Base-by-base conservation (phyloP, 1,140 invertebrate genomes). In the Asbolus verrucosus region DNA sequence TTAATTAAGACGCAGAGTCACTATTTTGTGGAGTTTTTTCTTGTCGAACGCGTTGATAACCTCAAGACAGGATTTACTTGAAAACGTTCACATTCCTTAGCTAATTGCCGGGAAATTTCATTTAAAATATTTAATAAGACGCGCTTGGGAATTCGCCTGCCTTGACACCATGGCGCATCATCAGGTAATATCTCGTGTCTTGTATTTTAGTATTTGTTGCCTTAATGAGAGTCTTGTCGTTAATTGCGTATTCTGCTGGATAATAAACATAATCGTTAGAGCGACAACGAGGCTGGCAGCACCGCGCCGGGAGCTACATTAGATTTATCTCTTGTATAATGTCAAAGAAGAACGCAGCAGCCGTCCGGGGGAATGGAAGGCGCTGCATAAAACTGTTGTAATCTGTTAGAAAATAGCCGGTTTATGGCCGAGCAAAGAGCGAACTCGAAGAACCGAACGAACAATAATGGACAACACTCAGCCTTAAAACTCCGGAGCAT, bases 261-360 rank as follows among this genome's bases (percentile, higher is more conserved):
- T 67, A 41, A 73, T 73, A 73, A 73, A 73, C 71, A 73, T 73
- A 73, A 73, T 70, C 71, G 71, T 73, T 73, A 73, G 50, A 39
- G 21, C 62, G 66, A 43, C 11, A 43, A 43, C 39, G 39, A 43
- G 39, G 16, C 39, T 43, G 39, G 13, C 39, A 43, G 39, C 16
- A 43, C 15, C 39, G 15, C 15, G 39, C 39, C 11, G 39, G 39
- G 39, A 43, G 39, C 39, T 16, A 43, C 39, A 43, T 43, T 43
- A 14, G 39, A 43, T 43, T 43, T 43, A 43, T 43, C 39, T 43
- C 39, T 43, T 43, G 39, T 43, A 43, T 43, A 43, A 43, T 9
- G 15, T 43, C 39, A 43, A 14, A 43, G 39, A 43, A 43, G 39
- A 43, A 43, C 39, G 39, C 16, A 6, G 15, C 4, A 43, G 11